phyloP scores from a whole-genome alignment of 1,140 invertebrate genomes.

The Bombus soroeensis region DNA sequence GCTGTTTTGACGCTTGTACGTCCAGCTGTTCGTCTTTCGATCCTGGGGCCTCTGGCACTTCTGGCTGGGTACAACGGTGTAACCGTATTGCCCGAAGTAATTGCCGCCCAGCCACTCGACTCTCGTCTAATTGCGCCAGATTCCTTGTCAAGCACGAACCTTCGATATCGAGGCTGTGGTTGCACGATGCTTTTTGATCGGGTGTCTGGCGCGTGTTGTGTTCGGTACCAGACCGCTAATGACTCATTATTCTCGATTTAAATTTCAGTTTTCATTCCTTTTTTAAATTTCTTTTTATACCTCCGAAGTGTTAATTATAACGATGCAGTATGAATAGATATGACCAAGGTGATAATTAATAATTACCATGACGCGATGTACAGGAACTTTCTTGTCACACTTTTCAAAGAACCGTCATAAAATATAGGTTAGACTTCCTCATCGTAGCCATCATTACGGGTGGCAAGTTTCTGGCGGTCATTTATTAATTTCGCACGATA shows the following conservation, averaged over 20 bases:
- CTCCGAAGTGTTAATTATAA: neutral
- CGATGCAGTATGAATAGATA: neutral
- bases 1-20: slow-evolving; percentile 74
- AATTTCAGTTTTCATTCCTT: neutral
- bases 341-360: neutral
- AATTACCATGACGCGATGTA: neutral
- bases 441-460: neutral
- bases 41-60: slow-evolving; percentile 33
- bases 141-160: slow-evolving; percentile 73
- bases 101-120: slow-evolving; percentile 64
- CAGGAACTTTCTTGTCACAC: neutral
- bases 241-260: neutral
- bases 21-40: slow-evolving; percentile 35
- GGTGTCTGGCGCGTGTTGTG: slow-evolving; percentile 1
- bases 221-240: too few species aligned
- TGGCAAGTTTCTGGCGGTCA: neutral
- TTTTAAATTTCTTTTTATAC: neutral
- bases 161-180: slow-evolving; percentile 65
- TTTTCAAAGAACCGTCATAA: neutral
- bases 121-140: slow-evolving; percentile 72
- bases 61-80: slow-evolving; percentile 32
- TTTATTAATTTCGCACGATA: slow-evolving; percentile 39
- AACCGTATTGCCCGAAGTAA: slow-evolving; percentile 69
- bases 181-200: slow-evolving; percentile 31
- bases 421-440: neutral